phyloP scores from a whole-genome alignment of 2,797 vertebrate species.

The Limosa lapponica region DNA sequence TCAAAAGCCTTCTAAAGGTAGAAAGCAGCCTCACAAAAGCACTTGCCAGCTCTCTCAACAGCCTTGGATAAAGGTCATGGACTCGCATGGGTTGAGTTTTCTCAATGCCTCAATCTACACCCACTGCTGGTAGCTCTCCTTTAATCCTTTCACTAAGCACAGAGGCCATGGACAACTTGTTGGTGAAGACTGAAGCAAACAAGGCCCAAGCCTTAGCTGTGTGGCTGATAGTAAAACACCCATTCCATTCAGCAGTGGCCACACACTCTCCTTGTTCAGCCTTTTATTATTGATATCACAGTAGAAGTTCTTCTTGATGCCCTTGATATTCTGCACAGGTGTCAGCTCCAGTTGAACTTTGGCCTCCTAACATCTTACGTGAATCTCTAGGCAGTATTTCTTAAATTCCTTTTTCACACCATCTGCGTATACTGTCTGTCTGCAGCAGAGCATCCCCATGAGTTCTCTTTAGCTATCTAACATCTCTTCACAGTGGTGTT shows the following conservation, averaged over 20 bases:
- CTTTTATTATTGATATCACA: too few relatives aligned
- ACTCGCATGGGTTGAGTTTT: neutral
- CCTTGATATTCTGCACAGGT: too few relatives aligned
- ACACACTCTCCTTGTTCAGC: too few relatives aligned
- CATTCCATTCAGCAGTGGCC: too few relatives aligned
- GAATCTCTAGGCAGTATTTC: neutral
- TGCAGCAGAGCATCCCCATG: neutral
- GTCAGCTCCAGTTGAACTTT: neutral
- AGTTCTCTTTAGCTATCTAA: neutral
- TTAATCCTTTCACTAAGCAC: too few relatives aligned
- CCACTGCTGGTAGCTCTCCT: neutral
- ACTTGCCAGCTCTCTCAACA: neutral
- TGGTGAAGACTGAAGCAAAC: too few relatives aligned
- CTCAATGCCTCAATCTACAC: neutral
- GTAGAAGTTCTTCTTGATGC: too few relatives aligned
- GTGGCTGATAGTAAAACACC: too few relatives aligned
- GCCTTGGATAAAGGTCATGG: neutral
- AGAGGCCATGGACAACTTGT: too few relatives aligned
- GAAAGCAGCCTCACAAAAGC: neutral
- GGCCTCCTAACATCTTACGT: neutral
- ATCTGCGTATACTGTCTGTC: neutral
- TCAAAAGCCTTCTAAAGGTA: neutral
- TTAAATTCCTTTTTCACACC: neutral
- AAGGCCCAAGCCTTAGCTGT: too few relatives aligned
- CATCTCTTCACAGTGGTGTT: neutral